Evolutionary conservation across 2,797 vertebrate genomes (phyloP), one percentile per base, ranked within the genome.

Genomic region (Dicrostonyx torquatus): DNA sequence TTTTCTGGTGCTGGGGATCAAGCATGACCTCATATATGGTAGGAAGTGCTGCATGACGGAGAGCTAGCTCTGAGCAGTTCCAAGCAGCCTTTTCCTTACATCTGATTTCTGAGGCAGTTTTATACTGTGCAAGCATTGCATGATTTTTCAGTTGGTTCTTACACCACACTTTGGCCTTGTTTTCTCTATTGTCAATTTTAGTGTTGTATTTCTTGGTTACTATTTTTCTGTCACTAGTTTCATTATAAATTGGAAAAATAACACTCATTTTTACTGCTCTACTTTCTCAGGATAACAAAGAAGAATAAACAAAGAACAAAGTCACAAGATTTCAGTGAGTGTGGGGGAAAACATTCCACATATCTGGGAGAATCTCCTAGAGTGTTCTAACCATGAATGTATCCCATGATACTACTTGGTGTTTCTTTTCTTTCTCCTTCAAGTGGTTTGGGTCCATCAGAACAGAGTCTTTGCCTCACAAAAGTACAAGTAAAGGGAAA

Each of bases 91-190:
- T 66, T 48, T 31, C 73, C 6, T 6, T 37, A 55, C n/a, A 31
- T 37, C 40, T 91, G 2, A 62, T 85, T 90, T 53, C 10, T 9
- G 90, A 64, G 77, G 15, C 50, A 20, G 26, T 84, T 89, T 83
- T 72, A 53, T 1, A 45, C 15, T 88, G 48, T 87, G 17, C 15
- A 50, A 50, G 8, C 48, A n/a, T 62, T 89, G 8, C 15, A 24
- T 53, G 20, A 53, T 82, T 92, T 22, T 68, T 92, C n/a, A 53
- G 13, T 86, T 91, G 60, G 8, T 26, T 96, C 95, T 93, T 83
- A 58, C 50, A 87, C 60, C 5, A 91, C 64, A 58, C 86, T 86
- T 93, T 82, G 70, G 3, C 15, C 26, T 82, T 48, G 1, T 78
- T 93, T 92, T 85, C 80, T 83, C 26, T 80, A 29, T 80, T 48